Conservation (phyloP, 2,797 vertebrate genomes). For the Sparidentex hasta region DNA sequence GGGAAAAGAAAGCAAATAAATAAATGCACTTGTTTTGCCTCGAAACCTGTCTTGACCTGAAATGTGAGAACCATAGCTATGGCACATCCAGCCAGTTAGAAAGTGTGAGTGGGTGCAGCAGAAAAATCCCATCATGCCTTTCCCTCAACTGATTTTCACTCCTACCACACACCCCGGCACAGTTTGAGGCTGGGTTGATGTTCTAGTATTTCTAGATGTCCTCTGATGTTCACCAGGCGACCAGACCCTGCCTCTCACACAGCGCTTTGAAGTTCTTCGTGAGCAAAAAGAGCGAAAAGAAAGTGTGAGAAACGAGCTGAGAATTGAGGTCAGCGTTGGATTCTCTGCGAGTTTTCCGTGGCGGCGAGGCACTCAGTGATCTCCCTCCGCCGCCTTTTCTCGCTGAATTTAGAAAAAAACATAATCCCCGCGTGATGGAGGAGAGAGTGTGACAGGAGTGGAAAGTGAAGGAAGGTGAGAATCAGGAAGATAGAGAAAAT, state of each 20-base stretch:
- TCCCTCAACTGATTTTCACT: conserved; percentile 37
- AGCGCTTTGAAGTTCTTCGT: conserved; percentile 65
- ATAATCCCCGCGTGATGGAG: conserved; percentile 43
- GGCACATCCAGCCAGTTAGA: conserved; percentile 24
- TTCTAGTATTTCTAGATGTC: conserved; percentile 43
- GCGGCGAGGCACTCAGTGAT: conserved; percentile 19
- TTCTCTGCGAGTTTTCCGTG: conserved; percentile 22
- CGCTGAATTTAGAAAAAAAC: conserved; percentile 52
- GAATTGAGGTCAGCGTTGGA: conserved; percentile 71
- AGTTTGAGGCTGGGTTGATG: conserved; percentile 39
- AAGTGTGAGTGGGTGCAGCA: conserved; percentile 26
- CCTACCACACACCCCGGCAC: conserved; percentile 18
- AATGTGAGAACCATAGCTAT: conserved; percentile 3
- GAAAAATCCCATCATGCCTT: conserved; percentile 55
- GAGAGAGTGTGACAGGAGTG: background rate
- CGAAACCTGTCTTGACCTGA: conserved; percentile 19
- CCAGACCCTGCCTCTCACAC: conserved; percentile 38
- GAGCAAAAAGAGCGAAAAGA: conserved; percentile 2
- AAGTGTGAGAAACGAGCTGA: conserved; percentile 36
- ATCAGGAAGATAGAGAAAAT: background rate
- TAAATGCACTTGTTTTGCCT: conserved; percentile 4
- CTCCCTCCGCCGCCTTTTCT: conserved; percentile 12
- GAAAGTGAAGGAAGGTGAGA: conserved; percentile 12
- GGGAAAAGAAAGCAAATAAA: background rate
- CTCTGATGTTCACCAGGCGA: conserved; percentile 63